These are phyloP conservation scores for Pogonus chalceus DNA, from an alignment of 1,140 invertebrate genomes.

Conservation along the genomic window DNA sequence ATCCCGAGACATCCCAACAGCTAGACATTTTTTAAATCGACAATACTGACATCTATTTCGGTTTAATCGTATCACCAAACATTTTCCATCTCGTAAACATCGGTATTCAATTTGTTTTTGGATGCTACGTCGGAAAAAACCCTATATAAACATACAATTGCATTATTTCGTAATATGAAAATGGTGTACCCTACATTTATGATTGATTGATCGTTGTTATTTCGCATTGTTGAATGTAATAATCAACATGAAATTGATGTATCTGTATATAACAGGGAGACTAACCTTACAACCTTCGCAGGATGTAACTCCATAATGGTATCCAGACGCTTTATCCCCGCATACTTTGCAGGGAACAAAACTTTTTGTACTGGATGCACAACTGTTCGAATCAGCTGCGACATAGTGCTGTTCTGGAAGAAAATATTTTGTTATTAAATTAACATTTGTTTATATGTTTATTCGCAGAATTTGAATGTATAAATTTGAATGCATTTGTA, in stretches of 20 bases:
- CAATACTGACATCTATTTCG: conserved; percentile 97
- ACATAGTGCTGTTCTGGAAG: conserved; percentile 69
- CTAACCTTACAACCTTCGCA: conserved; percentile 99
- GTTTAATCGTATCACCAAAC: conserved; percentile 90
- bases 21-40: conserved; percentile 95
- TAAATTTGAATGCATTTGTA: no score
- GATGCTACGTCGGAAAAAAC: conserved; percentile 80
- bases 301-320: conserved; percentile 98
- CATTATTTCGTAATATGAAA: no score
- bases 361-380: conserved; percentile 61
- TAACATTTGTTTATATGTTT: no score
- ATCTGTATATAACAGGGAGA: no score
- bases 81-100: conserved; percentile 93
- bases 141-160: conserved; percentile 47
- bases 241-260: no score
- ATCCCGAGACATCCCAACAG: conserved; percentile 95
- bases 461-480: no score
- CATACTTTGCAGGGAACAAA: conserved; percentile 97
- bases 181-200: conserved; percentile 5
- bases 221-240: no score
- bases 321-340: conserved; percentile 97
- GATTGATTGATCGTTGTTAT: neutral
- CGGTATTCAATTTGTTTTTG: conserved; percentile 98
- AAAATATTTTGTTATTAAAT: conserved; percentile 22
- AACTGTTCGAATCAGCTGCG: conserved; percentile 62